Conservation (phyloP, 2,888 invertebrate species). For the Lasioglossum morio region DNA sequence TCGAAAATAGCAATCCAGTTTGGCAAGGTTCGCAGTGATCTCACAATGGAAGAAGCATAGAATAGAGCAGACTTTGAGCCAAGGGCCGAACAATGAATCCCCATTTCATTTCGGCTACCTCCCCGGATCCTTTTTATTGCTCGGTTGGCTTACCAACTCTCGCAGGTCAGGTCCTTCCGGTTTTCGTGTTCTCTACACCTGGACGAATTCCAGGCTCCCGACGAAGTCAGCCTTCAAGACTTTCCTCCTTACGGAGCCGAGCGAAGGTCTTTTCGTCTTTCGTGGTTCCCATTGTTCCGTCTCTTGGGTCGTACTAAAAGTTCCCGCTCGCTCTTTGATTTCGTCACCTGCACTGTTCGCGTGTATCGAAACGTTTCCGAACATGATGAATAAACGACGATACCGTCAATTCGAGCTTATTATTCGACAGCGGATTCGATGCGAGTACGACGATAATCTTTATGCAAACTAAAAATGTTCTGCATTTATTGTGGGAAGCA, state of each 20-base stretch:
- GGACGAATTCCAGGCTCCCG: slow-evolving; percentile 51
- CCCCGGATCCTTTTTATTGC: slow-evolving; percentile 33
- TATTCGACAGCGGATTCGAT: no score
- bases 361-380: background rate
- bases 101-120: slow-evolving; percentile 33
- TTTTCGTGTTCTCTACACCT: slow-evolving; percentile 63
- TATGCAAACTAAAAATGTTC: no score
- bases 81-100: slow-evolving; percentile 43
- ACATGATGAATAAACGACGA: no score
- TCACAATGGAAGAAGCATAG: background rate
- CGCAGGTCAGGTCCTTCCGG: slow-evolving; percentile 70
- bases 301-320: slow-evolving; percentile 21
- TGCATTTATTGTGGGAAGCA: no score
- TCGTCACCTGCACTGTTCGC: background rate
- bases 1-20: slow-evolving; percentile 3
- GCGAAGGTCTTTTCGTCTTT: slow-evolving; percentile 28
- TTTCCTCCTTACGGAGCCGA: slow-evolving; percentile 72
- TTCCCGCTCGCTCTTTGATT: slow-evolving; percentile 7
- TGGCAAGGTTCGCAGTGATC: background rate
- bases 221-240: slow-evolving; percentile 47
- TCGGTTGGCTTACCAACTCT: slow-evolving; percentile 55
- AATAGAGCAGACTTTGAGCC: slow-evolving; percentile 16
- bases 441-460: no score
- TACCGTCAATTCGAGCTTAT: no score
- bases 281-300: slow-evolving; percentile 43